Evolutionary conservation across 2,797 vertebrate species (phyloP).

Genomic region (Xenopus petersii): DNA sequence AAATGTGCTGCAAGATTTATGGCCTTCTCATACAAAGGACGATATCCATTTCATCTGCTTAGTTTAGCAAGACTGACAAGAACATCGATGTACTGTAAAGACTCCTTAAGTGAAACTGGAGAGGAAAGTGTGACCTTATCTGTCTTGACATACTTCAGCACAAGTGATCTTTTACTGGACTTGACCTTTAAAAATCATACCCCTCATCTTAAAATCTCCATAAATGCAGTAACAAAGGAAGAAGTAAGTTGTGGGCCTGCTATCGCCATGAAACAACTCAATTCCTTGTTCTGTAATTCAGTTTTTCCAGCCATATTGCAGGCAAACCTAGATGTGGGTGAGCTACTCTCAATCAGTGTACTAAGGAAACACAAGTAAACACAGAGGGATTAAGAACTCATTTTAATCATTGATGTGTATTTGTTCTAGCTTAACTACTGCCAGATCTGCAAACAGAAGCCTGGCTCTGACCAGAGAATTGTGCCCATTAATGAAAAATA

Average conservation of each 20-base stretch:
- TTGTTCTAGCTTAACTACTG: slow-evolving; percentile 24
- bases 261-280: not conserved
- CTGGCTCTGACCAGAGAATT: not conserved
- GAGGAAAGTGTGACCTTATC: slow-evolving; percentile 38
- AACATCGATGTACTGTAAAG: slow-evolving; percentile 4
- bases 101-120: slow-evolving; percentile 15
- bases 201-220: slow-evolving; percentile 6
- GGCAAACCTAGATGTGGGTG: not conserved
- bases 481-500: too few relatives aligned
- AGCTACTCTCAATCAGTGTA: slow-evolving; percentile 25
- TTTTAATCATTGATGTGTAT: slow-evolving; percentile 27
- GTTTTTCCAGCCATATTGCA: not conserved
- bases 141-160: slow-evolving; percentile 28
- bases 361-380: slow-evolving; percentile 34
- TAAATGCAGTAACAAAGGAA: not conserved
- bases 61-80: slow-evolving; percentile 9
- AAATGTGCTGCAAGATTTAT: slow-evolving; percentile 28
- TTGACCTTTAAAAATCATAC: slow-evolving; percentile 19
- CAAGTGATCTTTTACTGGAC: slow-evolving; percentile 21
- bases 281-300: not conserved
- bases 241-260: not conserved
- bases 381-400: slow-evolving; percentile 42
- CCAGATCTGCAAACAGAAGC: slow-evolving; percentile 20
- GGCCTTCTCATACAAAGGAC: slow-evolving; percentile 10
- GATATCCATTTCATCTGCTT: slow-evolving; percentile 13